Percentiles rank a stretch among this genome's conserved stretches.
Conservation (phyloP, 2,797 vertebrate species). For the Lagodon rhomboides region DNA sequence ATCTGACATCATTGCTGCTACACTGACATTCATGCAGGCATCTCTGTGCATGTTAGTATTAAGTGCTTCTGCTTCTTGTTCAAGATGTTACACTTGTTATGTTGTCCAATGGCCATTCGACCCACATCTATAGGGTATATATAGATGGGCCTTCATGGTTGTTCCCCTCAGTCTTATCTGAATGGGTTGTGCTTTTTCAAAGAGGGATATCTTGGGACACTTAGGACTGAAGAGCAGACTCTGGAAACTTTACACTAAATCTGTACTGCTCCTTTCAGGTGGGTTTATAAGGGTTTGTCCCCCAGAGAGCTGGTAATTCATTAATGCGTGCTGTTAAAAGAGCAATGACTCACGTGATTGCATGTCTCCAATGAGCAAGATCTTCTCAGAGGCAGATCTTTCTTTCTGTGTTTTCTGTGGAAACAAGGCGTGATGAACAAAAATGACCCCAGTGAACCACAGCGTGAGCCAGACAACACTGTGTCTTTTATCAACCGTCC, state of each 20-base stretch:
- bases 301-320: too few relatives aligned
- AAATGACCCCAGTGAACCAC: background rate
- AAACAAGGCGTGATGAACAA: background rate
- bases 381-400: slow-evolving; percentile 78
- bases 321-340: background rate
- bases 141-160: slow-evolving; percentile 27
- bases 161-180: slow-evolving; percentile 38
- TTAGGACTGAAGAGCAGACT: slow-evolving; percentile 18
- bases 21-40: background rate
- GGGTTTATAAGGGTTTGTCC: background rate
- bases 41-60: slow-evolving; percentile 6
- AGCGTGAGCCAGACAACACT: background rate
- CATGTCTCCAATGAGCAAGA: slow-evolving; percentile 80
- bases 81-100: slow-evolving; percentile 45
- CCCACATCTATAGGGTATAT: slow-evolving; percentile 49
- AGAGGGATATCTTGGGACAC: slow-evolving; percentile 29
- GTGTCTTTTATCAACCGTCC: slow-evolving; percentile 35
- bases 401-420: slow-evolving; percentile 82
- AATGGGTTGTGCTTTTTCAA: slow-evolving; percentile 38
- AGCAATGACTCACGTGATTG: slow-evolving; percentile 81
- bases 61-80: slow-evolving; percentile 42
- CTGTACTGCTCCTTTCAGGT: background rate
- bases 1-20: background rate
- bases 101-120: slow-evolving; percentile 12
- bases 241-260: background rate